Evolutionary conservation across 2,888 invertebrate species (phyloP).

Genomic region (Calameuta pallipes): DNA sequence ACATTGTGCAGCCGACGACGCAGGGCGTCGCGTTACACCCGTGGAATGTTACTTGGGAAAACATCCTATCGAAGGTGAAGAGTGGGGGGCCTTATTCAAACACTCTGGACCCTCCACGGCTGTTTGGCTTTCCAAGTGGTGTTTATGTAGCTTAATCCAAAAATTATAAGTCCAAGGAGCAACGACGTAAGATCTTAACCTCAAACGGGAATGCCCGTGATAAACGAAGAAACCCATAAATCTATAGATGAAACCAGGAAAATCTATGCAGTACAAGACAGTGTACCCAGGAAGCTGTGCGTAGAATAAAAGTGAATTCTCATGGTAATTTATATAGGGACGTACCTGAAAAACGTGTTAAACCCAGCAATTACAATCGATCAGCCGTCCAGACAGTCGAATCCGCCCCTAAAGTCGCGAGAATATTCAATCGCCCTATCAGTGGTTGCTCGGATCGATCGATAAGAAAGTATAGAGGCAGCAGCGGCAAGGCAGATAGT

Average conservation of each 20-base stretch:
- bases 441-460: background rate
- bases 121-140: conserved; percentile 42
- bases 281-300: background rate
- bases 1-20: background rate
- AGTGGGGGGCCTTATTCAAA: conserved; percentile 31
- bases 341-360: background rate
- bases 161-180: conserved; percentile 43
- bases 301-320: background rate
- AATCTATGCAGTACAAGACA: background rate
- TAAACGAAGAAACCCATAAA: background rate
- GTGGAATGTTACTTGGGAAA: conserved; percentile 48
- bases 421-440: background rate
- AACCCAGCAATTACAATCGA: background rate
- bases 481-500: background rate
- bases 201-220: background rate
- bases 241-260: background rate
- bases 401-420: background rate
- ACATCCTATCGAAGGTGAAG: conserved; percentile 33
- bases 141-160: conserved; percentile 54
- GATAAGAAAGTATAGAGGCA: background rate
- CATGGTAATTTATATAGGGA: background rate
- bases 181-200: background rate
- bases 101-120: conserved; percentile 25
- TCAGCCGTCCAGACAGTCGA: background rate
- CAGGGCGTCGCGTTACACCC: conserved; percentile 34